Percentiles rank a stretch among this genome's conserved stretches.
phyloP scores from a whole-genome alignment of 2,888 invertebrate species.

The Hirtodrosophila duncani region DNA sequence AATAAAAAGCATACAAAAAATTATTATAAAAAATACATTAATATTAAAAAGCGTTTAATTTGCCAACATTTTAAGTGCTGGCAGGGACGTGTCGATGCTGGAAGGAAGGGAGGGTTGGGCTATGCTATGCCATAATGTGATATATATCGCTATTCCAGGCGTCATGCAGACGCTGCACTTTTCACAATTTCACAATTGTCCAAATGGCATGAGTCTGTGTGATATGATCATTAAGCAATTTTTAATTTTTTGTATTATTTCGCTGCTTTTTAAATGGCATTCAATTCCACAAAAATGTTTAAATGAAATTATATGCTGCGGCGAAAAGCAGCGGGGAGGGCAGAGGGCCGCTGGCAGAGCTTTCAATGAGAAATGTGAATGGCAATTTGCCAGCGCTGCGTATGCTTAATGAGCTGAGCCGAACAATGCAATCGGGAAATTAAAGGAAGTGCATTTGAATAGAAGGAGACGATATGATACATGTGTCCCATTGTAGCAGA shows the following conservation, averaged over 20 bases:
- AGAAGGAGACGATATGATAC: constrained; percentile 16
- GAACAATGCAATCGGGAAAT: constrained; percentile 30
- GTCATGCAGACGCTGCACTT: constrained; percentile 34
- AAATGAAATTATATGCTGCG: constrained; percentile 54
- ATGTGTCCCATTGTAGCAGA: constrained; percentile 16
- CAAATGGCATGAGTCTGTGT: too few relatives aligned
- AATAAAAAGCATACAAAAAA: constrained; percentile 50
- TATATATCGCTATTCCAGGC: constrained; percentile 43
- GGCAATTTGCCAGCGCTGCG: constrained; percentile 60
- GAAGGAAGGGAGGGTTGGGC: background rate
- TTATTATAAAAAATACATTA: constrained; percentile 58
- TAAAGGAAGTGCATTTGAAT: constrained; percentile 33
- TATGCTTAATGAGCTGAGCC: constrained; percentile 58
- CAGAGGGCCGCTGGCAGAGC: constrained; percentile 1
- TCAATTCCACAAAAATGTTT: constrained; percentile 52
- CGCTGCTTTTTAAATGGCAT: constrained; percentile 52
- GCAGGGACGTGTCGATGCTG: background rate
- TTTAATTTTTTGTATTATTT: constrained; percentile 14
- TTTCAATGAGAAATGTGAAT: constrained; percentile 36
- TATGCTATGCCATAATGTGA: constrained; percentile 33
- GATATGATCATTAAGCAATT: constrained; percentile 59
- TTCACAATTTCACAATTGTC: too few relatives aligned
- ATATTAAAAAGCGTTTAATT: constrained; percentile 70
- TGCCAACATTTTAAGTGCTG: constrained; percentile 50
- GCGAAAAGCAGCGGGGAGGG: background rate